Conservation (phyloP, 30 jellyfish, hydroid and myxozoan species). For the Chironex yamaguchii region DNA sequence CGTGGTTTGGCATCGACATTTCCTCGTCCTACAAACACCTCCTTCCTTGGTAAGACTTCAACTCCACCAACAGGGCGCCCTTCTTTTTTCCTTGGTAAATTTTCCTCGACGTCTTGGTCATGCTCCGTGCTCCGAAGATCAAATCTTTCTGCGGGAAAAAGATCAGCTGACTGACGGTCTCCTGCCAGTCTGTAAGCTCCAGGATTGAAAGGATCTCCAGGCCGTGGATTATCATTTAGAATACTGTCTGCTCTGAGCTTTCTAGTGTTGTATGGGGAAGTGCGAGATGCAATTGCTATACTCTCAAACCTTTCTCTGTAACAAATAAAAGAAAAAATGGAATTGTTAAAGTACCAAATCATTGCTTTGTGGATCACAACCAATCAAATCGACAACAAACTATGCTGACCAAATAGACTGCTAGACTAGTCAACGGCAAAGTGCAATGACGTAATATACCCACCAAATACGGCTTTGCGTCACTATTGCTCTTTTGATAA, state of each 20-base stretch:
- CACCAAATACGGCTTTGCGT: too few relatives aligned
- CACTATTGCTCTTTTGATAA: too few relatives aligned
- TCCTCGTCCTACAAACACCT: not conserved
- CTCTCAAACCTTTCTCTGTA: not conserved
- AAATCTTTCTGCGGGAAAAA: too few relatives aligned
- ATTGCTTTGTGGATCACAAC: too few relatives aligned
- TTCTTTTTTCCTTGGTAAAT: not conserved
- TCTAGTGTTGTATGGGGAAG: not conserved
- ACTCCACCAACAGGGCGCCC: not conserved
- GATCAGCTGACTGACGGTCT: not conserved
- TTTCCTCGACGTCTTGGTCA: not conserved
- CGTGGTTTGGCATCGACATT: not conserved
- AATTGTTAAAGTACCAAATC: too few relatives aligned
- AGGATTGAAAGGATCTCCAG: not conserved
- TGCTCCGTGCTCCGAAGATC: not conserved
- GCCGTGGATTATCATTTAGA: not conserved
- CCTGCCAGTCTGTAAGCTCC: not conserved
- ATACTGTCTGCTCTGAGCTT: not conserved
- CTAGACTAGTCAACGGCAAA: too few relatives aligned
- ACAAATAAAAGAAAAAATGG: too few relatives aligned
- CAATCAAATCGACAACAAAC: too few relatives aligned
- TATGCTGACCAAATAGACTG: too few relatives aligned
- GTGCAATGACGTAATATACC: too few relatives aligned
- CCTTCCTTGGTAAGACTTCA: not conserved
- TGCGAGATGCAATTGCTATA: not conserved